Base-by-base conservation (phyloP, 64 coral and sea anemone genomes). In the Stichodactyla helianthus region DNA sequence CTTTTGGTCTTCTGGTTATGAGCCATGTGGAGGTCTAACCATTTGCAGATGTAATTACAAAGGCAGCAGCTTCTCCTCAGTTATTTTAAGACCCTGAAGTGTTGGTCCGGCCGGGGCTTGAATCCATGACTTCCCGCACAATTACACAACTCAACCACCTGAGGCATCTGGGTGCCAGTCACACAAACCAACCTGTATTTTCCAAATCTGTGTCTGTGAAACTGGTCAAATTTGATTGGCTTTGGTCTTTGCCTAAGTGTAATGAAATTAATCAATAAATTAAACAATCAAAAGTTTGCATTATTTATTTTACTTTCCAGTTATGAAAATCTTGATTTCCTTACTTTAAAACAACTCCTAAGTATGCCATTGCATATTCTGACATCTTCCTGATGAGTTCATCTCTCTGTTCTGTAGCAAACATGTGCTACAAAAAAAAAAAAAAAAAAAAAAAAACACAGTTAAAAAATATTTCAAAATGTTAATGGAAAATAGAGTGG, bases 151-250 rank as follows among this genome's bases (percentile, higher is more conserved):
- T 44, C 35, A 44, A 44, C 35, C 35, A 44, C 35, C 35, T 44
- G 35, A 44, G 35, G 35, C 35, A 44, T 44, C 22, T 6, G 14
- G 8, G 2, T 15, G 6, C 16, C 11, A 51, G 51, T 20, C 7
- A 81, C 52, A 56, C 50, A 35, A 77, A 89, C 80, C 70, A 71
- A 92, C 95, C 92, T 98, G 76, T 87, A 98, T 90, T 99, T 99
- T 89, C 97, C 97, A 99, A 95, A 99, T 93, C 93, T 99, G 88
- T 88, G 90, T 88, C 93, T 99, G 55, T 89, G 90, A 88, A 95
- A 99, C 83, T 92, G 91, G 50, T 99, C 97, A 57, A 85, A 76
- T 79, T 88, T 99, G 8, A 99, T 95, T 13, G 97, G 89, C 79
- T 94, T 95, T 86, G 88, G 94, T 82, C 90, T 95, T 68, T 99